Conservation (phyloP, 1,140 invertebrate species). For the Reticulitermes speratus region DNA sequence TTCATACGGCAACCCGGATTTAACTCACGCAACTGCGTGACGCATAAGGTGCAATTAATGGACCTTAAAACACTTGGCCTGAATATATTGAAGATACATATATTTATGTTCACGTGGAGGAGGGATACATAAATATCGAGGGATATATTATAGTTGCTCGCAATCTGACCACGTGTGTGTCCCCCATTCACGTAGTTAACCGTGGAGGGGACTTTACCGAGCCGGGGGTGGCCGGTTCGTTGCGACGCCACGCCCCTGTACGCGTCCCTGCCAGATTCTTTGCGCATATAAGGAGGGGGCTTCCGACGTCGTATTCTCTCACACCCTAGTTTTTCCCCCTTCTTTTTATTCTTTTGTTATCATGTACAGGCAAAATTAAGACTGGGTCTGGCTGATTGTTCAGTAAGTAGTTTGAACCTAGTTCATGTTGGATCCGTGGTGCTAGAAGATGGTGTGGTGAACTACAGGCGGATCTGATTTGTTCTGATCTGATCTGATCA, state of each 20-base stretch:
- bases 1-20: too few species aligned
- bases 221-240: neutral
- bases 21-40: too few species aligned
- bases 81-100: neutral
- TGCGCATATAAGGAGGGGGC: conserved; percentile 28
- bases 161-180: neutral
- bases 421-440: neutral
- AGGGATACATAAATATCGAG: neutral
- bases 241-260: conserved; percentile 14
- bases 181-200: neutral
- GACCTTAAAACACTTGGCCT: neutral
- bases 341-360: conserved; percentile 9
- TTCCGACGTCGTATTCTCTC: neutral
- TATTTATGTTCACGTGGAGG: neutral
- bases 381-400: neutral
- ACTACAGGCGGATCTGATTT: neutral
- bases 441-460: conserved; percentile 1
- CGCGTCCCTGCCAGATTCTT: conserved; percentile 27
- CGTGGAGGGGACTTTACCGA: neutral
- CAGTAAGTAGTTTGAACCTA: neutral
- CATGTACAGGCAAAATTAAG: neutral
- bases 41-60: too few species aligned
- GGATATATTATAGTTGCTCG: neutral
- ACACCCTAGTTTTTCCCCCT: neutral
- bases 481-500: neutral